Percentiles rank a stretch among this genome's conserved stretches.
Evolutionary conservation across 1,140 invertebrate genomes (phyloP).

Genomic region (Drosophila nigrodunni): DNA sequence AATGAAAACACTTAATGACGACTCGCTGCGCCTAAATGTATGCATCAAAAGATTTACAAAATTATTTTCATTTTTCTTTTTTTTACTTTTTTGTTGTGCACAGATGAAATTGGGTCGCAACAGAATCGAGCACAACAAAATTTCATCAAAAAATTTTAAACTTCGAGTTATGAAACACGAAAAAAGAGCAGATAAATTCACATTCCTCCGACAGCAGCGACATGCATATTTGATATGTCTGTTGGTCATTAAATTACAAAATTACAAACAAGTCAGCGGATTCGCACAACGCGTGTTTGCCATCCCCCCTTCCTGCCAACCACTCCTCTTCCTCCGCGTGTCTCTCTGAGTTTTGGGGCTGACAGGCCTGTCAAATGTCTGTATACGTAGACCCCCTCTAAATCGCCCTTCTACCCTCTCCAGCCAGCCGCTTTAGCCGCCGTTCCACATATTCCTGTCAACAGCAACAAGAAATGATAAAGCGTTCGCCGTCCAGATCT

Average conservation of each 20-base stretch:
- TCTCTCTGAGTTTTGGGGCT: constrained; percentile 21
- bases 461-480: constrained; percentile 72
- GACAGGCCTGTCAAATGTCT: constrained; percentile 62
- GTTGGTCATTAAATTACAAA: constrained; percentile 65
- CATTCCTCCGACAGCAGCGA: background rate
- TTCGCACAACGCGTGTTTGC: constrained; percentile 30
- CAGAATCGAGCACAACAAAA: background rate
- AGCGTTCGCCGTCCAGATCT: constrained; percentile 68
- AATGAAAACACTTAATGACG: constrained; percentile 16
- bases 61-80: background rate
- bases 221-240: constrained; percentile 54
- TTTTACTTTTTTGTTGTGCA: background rate
- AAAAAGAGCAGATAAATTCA: constrained; percentile 1
- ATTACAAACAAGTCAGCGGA: constrained; percentile 41
- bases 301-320: background rate
- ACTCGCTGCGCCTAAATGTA: constrained; percentile 21
- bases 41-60: constrained; percentile 17
- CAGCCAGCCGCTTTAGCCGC: background rate
- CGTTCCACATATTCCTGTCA: constrained; percentile 52
- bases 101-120: constrained; percentile 14
- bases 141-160: constrained; percentile 9
- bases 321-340: constrained; percentile 6
- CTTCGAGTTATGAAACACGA: constrained; percentile 7
- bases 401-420: background rate
- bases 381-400: background rate